A percentile compares a stretch with the other conserved stretches of the same genome.
Evolutionary conservation across 2,113 vertebrate species (phyloP).

Genomic region (Indri indri): DNA sequence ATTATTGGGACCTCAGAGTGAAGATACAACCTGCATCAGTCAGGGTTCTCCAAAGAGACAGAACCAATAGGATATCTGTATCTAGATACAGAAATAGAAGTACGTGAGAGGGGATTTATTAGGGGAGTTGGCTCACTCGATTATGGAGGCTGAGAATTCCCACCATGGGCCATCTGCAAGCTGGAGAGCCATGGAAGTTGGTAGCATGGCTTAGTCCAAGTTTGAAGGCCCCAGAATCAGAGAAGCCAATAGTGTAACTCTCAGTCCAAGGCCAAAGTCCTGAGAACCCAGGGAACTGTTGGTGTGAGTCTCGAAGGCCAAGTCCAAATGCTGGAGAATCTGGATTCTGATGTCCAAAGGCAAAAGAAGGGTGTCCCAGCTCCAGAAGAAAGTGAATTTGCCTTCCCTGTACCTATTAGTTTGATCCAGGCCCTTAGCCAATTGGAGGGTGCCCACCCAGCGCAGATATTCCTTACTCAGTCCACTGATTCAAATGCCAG

Average conservation of each 20-base stretch:
- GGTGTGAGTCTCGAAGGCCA: background rate
- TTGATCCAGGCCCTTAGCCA: background rate
- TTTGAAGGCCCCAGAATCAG: background rate
- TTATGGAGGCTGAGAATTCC: background rate
- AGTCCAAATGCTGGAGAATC: background rate
- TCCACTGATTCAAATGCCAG: background rate
- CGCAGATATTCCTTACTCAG: background rate
- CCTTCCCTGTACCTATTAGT: background rate
- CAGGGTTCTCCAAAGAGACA: background rate
- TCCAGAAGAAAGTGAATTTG: background rate
- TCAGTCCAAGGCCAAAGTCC: background rate
- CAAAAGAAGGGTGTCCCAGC: background rate
- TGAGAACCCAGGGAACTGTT: background rate
- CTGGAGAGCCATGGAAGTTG: background rate
- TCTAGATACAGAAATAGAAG: background rate
- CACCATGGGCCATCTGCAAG: background rate
- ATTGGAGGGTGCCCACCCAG: background rate
- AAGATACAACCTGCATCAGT: background rate
- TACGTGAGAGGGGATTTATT: background rate
- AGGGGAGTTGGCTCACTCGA: background rate
- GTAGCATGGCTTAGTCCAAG: background rate
- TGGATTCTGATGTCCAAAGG: background rate
- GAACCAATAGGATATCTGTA: background rate
- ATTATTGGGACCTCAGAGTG: background rate
- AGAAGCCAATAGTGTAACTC: background rate